These are phyloP conservation scores for Oncorhynchus clarkii DNA, from an alignment of 2,113 vertebrate species.

Conservation along the genomic window DNA sequence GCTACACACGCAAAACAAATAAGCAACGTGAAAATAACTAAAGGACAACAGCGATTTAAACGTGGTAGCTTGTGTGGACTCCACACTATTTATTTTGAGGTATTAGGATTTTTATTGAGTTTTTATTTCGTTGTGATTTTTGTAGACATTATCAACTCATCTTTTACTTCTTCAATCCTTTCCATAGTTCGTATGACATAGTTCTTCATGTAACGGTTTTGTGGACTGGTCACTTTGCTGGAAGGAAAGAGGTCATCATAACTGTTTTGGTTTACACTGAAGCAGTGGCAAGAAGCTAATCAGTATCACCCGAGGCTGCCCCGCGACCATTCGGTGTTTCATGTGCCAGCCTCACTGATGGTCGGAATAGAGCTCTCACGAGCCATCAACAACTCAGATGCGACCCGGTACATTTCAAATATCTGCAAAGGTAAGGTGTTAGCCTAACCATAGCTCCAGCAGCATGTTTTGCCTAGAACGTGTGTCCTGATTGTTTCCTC, in stretches of 20 bases:
- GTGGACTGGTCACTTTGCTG: not conserved
- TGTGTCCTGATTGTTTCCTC: not conserved
- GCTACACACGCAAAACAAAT: not conserved
- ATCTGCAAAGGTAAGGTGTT: slow-evolving; percentile 72
- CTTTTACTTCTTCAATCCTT: not conserved
- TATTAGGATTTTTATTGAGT: not conserved
- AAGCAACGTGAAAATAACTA: not conserved
- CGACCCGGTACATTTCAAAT: slow-evolving; percentile 66
- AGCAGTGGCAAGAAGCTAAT: not conserved
- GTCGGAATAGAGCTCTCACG: slow-evolving; percentile 49
- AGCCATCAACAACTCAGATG: slow-evolving; percentile 55
- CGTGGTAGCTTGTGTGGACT: not conserved
- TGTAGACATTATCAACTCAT: not conserved
- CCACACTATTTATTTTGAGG: not conserved
- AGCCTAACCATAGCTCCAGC: not conserved
- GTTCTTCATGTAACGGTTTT: slow-evolving; percentile 7
- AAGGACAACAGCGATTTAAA: not conserved
- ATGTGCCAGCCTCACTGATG: slow-evolving; percentile 30
- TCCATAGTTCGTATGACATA: not conserved
- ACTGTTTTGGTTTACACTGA: not conserved
- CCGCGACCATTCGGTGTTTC: slow-evolving; percentile 23
- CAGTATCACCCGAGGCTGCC: slow-evolving; percentile 9
- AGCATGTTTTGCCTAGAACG: not conserved
- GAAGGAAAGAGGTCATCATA: slow-evolving; percentile 1
- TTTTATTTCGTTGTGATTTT: not conserved